phyloP scores from a whole-genome alignment of 2,113 vertebrate species.

The Onychorhynchus coronatus region DNA sequence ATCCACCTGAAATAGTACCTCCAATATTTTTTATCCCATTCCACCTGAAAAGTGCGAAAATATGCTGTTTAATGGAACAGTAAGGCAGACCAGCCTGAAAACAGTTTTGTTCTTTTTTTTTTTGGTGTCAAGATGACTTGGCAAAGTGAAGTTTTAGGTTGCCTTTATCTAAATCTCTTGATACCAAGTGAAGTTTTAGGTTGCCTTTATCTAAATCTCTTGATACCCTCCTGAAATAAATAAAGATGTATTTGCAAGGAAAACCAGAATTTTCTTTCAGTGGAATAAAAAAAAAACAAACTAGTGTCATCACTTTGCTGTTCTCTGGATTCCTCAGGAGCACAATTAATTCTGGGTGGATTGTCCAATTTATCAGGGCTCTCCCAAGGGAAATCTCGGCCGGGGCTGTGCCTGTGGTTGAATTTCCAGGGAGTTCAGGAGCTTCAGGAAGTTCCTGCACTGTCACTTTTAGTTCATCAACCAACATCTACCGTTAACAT shows the following conservation, averaged over 20 bases:
- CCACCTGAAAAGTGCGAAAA: background rate
- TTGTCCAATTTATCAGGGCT: background rate
- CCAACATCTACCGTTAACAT: background rate
- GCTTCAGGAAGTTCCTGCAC: background rate
- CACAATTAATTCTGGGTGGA: background rate
- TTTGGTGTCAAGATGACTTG: background rate
- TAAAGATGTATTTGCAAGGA: background rate
- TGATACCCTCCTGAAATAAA: background rate
- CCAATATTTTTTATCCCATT: too few relatives aligned
- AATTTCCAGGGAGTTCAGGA: background rate
- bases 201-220: background rate
- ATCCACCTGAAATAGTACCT: too few relatives aligned
- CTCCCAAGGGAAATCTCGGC: background rate
- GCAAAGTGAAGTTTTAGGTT: background rate
- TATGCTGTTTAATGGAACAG: background rate
- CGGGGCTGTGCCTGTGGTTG: background rate
- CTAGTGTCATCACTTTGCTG: background rate
- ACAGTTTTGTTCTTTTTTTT: background rate
- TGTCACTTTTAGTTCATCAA: background rate
- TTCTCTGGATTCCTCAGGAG: background rate
- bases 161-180: background rate
- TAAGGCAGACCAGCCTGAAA: background rate
- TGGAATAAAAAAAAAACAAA: background rate
- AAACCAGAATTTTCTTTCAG: background rate
- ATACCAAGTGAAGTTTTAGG: too few relatives aligned